Base-by-base conservation (phyloP, 2,888 invertebrate genomes). In the Hemistola chrysoprasaria region DNA sequence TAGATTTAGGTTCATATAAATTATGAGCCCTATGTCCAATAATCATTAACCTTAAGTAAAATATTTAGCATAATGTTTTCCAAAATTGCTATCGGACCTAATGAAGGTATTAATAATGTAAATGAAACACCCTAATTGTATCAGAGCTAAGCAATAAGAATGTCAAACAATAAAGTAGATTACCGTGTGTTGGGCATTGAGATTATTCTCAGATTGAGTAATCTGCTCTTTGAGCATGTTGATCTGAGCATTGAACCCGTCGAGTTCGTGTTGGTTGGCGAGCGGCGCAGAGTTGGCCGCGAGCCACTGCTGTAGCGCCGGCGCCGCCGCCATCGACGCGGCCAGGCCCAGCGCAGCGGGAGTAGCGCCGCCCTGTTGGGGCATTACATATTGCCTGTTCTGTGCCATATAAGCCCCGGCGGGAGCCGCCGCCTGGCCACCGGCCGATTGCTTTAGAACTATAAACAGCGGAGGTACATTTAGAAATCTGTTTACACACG, bases 131-230 rank as follows among this genome's bases (percentile, higher is more conserved):
- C 16, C 16, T 16, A 16, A 16, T 16, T 16, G 2, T 16, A 16
- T 16, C 16, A 16, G 16, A 16, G 1, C 11, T 11, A 6, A 8
- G 11, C 3, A 11, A 22, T 11, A 27, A 27, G 2, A 26, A 20
- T 24, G 10, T 20, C 6, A 10, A 10, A 8, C 6, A 11, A 30
- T 11, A 9, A 24, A 65, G 92, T 86, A 3, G 16, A 16, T 16
- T 65, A 96, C 97, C 71, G 97, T 93, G 79, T 98, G 97, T 75
- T 99, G 99, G 37, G 98, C 98, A 62, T 95, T 94, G 53, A 99
- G 91, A 90, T 99, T 99, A 70, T 94, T 95, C 80, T 99, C 99
- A 67, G 98, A 98, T 79, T 98, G 98, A 60, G 93, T 93, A 51
- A 99, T 96, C 90, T 99, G 97, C 71, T 97, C 97, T 72, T 95